Evolutionary conservation across 2,888 invertebrate species (phyloP), one percentile per base, ranked within the genome.

Genomic region (Coelopa pilipes): DNA sequence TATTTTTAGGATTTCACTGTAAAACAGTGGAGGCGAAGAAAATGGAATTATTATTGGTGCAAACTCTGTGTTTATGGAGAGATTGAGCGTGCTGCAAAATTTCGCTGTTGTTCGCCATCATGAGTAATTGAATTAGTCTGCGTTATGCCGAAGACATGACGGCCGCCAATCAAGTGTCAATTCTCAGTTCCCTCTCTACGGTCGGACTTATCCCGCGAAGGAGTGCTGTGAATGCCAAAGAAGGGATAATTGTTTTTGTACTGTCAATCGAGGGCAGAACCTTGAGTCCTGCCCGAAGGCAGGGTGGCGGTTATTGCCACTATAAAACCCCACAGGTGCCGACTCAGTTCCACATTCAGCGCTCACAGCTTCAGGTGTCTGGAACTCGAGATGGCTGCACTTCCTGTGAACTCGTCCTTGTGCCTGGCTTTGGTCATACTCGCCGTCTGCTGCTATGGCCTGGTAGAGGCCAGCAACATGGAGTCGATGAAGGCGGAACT

Each of bases 111-210:
- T 34, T 34, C 34, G 34, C 34, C 45, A 53, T 12, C n/a, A 10
- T 13, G 17, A 4, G 10, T 67, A 46, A 46, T 46, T 69, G 46
- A 19, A 15, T 69, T 69, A 57, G 17, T 45, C n/a, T 57, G 57
- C 34, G 57, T 34, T 34, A 34, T 7, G 34, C 4, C 34, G 34
- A 34, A 2, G 34, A 34, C 34, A 4, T 34, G 34, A 34, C 34
- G 34, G 34, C 2, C 34, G 34, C 34, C 68, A 69, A 69, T 69
- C 68, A 69, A 55, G 11, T 55, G 68, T 57, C 68, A 69, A 69
- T 53, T 57, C 34, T 2, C 34, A 34, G 34, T n/a, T n/a, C n/a
- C 34, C 34, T 34, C 34, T 34, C n/a, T n/a, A n/a, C n/a, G n/a
- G n/a, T 34, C 34, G 34, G 34, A 34, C 34, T 2, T 34, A 34